Conservation (phyloP, 2,888 invertebrate species). For the Drosophila stalkeri region DNA sequence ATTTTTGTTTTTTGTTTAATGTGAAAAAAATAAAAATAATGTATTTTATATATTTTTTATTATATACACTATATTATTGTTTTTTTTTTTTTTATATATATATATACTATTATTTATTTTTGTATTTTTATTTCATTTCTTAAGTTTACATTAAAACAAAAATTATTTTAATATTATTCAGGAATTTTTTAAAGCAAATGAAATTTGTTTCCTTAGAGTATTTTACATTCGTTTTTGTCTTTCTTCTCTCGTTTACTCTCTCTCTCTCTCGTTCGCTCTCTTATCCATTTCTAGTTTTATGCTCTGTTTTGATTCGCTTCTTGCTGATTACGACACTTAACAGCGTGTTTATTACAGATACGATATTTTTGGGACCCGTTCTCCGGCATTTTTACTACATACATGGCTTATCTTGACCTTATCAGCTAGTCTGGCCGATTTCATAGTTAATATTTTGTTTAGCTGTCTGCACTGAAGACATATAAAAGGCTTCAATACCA, state of each 20-base stretch:
- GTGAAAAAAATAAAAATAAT: too few species aligned
- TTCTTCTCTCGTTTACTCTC: background rate
- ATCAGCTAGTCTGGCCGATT: slow-evolving; percentile 30
- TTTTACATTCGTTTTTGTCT: background rate
- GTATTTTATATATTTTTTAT: too few species aligned
- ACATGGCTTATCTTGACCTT: slow-evolving; percentile 34
- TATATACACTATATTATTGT: too few species aligned
- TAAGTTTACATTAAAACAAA: too few species aligned
- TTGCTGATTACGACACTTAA: slow-evolving; percentile 30
- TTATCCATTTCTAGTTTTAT: background rate
- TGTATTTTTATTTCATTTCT: too few species aligned
- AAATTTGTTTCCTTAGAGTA: background rate
- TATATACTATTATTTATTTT: too few species aligned
- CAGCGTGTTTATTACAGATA: slow-evolving; percentile 10
- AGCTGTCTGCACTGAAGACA: slow-evolving; percentile 14
- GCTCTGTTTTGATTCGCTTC: slow-evolving; percentile 32
- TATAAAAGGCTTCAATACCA: slow-evolving; percentile 17
- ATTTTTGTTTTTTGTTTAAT: too few species aligned
- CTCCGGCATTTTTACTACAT: slow-evolving; percentile 23
- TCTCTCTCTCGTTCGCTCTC: background rate
- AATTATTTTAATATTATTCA: too few species aligned
- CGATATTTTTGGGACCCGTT: slow-evolving; percentile 18
- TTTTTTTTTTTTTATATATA: too few species aligned
- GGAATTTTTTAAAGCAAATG: too few species aligned
- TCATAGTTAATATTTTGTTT: slow-evolving; percentile 16